Percentiles rank a stretch among this genome's conserved stretches.
Conservation (phyloP, 2,888 invertebrate genomes). For the Drosophila buzzatii region DNA sequence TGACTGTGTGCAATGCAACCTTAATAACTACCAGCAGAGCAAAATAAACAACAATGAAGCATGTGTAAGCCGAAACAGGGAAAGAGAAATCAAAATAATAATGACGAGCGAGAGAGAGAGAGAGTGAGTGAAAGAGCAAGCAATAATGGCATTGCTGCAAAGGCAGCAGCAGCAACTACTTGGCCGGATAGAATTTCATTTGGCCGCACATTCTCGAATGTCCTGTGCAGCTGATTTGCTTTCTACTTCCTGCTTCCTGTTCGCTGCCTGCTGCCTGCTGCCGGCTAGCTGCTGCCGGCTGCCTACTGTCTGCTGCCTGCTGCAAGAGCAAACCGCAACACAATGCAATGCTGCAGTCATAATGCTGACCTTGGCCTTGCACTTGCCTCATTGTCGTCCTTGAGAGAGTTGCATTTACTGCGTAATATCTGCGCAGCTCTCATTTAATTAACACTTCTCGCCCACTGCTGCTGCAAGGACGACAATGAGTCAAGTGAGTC, state of each 20-base stretch:
- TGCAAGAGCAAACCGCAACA: conserved; percentile 17
- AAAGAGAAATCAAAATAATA: neutral
- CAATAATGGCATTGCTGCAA: neutral
- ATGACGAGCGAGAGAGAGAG: neutral
- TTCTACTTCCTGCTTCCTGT: conserved; percentile 27
- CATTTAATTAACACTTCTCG: conserved; percentile 39
- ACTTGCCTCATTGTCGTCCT: conserved; percentile 26
- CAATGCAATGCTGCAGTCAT: conserved; percentile 34
- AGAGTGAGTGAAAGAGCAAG: neutral
- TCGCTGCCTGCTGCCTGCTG: neutral
- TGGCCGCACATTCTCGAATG: conserved; percentile 14
- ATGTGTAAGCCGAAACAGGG: neutral
- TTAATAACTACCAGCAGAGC: conserved; percentile 24
- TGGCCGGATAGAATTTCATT: conserved; percentile 53
- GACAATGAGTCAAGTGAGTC: no score
- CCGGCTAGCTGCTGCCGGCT: neutral
- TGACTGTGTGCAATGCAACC: conserved; percentile 51
- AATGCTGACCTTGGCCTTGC: conserved; percentile 35
- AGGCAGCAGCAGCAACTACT: conserved; percentile 2
- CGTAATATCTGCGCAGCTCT: conserved; percentile 37
- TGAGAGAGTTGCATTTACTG: conserved; percentile 41
- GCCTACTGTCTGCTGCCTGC: neutral
- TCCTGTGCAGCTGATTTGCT: conserved; percentile 15
- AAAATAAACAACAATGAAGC: conserved; percentile 21
- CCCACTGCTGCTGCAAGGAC: conserved; percentile 22